Base-by-base conservation (phyloP, 2,797 vertebrate species). In the Tenualosa thibaudeaui region DNA sequence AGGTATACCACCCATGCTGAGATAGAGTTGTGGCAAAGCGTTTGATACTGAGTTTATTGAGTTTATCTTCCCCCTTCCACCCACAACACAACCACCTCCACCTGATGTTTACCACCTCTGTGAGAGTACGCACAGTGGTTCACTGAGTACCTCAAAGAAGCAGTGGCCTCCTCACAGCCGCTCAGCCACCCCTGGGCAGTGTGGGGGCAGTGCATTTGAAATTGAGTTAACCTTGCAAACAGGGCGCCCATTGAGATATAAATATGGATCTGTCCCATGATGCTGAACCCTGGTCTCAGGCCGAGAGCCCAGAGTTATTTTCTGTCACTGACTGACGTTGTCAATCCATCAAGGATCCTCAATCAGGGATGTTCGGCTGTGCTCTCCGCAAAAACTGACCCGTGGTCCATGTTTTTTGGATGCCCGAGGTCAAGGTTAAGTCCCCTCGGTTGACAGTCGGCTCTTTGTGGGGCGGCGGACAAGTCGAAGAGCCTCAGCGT, bases 241-340 rank as follows among this genome's bases (percentile, higher is more conserved):
- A 75, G 68, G 68, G 68, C 7, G 68, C 12, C 68, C 68, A 40
- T 75, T 75, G 31, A 75, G 68, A 75, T 75, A 75, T 75, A 78
- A 78, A 78, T 46, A 78, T 78, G 71, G 37, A 46, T 78, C 71
- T 46, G 71, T 46, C 71, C 15, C 40, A n/a, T 46, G 40, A 78
- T 78, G 17, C 37, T 46, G 40, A 46, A 19, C 71, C 37, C 37
- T 78, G 71, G 5, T 78, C 15, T 22, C 37, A 43, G 37, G 43
- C 71, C 17, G 40, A 46, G 68, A 43, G 68, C 37, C 17, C 17
- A 46, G 37, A 78, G 71, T 43, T 78, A 78, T 43, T 22, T 78
- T 43, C 65, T 37, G 26, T 15, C 65, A 51, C 50, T 9, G 50
- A 37, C 65, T 12, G 12, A 15, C 65, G 3, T 71, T 78, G 15